These are phyloP conservation scores for Microctonus aethiopoides DNA, from an alignment of 2,888 invertebrate genomes.

Conservation along the genomic window DNA sequence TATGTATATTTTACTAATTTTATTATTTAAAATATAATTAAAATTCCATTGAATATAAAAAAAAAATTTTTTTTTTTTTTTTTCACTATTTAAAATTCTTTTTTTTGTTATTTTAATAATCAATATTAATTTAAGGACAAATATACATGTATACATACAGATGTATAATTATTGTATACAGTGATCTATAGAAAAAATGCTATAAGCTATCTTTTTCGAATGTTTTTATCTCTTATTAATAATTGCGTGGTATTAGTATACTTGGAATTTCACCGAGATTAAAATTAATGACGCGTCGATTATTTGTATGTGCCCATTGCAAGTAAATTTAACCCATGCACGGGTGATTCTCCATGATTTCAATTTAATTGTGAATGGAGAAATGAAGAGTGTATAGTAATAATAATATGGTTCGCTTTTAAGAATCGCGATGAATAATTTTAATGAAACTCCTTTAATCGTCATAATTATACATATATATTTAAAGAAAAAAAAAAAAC, in stretches of 20 bases:
- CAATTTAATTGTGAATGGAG: slow-evolving; percentile 39
- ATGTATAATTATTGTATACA: slow-evolving; percentile 44
- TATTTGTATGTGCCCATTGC: slow-evolving; percentile 29
- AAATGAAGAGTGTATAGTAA: slow-evolving; percentile 40
- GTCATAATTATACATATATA: background rate
- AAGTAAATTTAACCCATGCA: slow-evolving; percentile 21
- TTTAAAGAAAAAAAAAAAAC: background rate
- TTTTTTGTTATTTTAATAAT: background rate
- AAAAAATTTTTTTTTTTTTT: background rate
- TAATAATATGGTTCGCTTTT: slow-evolving; percentile 42
- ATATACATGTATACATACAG: slow-evolving; percentile 39
- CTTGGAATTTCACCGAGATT: slow-evolving; percentile 40
- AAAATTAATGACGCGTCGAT: slow-evolving; percentile 29
- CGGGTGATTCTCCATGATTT: slow-evolving; percentile 36
- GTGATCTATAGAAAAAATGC: slow-evolving; percentile 36
- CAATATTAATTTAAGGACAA: slow-evolving; percentile 15
- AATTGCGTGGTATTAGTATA: slow-evolving; percentile 44
- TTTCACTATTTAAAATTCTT: background rate
- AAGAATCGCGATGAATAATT: slow-evolving; percentile 45
- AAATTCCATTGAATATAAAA: background rate
- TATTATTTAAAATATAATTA: background rate
- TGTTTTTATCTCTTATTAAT: slow-evolving; percentile 41
- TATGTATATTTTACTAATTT: background rate
- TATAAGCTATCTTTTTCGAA: slow-evolving; percentile 39
- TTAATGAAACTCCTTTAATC: slow-evolving; percentile 15